Conservation (phyloP, 2,888 invertebrate genomes). For the Agelastica alni region DNA sequence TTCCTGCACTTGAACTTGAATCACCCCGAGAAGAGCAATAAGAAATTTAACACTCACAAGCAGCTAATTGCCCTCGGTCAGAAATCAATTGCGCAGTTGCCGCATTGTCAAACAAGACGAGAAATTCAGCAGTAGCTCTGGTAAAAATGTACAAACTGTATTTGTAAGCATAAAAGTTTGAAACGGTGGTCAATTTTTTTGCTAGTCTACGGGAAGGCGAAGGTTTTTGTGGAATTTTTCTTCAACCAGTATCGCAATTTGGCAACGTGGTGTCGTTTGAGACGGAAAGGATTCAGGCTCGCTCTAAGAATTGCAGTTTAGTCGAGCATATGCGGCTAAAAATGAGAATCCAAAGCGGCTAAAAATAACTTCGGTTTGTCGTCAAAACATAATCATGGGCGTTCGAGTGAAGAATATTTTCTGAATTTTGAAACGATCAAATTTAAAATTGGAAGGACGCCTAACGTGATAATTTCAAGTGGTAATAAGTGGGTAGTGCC, state of each 20-base stretch:
- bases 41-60: background rate
- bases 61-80: background rate
- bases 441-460: no score
- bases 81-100: no score
- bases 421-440: background rate
- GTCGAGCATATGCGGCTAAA: conserved; percentile 2
- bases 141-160: no score
- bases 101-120: no score
- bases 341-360: conserved; percentile 5
- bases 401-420: conserved; percentile 1
- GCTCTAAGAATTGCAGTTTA: background rate
- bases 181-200: no score
- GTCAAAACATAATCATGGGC: background rate
- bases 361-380: conserved; percentile 9
- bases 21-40: conserved; percentile 9
- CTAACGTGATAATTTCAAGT: no score
- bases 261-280: background rate
- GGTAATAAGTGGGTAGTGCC: no score
- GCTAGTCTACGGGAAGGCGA: no score
- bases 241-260: background rate
- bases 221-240: no score
- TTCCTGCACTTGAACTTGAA: conserved; percentile 8
- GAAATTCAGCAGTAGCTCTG: no score
- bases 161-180: no score
- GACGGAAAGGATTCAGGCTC: no score